Conservation (phyloP, 2,797 vertebrate genomes). For the Gymnothorax reevesii region DNA sequence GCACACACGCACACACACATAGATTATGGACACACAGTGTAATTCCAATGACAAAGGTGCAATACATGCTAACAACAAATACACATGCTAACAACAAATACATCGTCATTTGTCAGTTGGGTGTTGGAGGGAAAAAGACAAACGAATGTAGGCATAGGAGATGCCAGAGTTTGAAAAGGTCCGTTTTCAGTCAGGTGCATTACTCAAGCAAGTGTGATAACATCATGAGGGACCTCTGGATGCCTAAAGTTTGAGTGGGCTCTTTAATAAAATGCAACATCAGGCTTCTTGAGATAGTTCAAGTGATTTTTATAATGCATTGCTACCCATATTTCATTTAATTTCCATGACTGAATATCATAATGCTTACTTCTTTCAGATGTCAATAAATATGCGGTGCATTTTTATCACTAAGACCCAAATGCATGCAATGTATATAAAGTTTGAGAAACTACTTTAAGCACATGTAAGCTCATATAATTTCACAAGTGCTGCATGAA, state of each 20-base stretch:
- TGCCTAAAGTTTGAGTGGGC: neutral
- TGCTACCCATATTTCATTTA: neutral
- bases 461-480: neutral
- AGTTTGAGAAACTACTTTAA: neutral
- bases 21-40: slow-evolving; percentile 51
- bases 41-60: slow-evolving; percentile 43
- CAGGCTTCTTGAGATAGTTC: neutral
- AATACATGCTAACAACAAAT: slow-evolving; percentile 24
- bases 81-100: slow-evolving; percentile 26
- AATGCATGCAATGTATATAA: neutral
- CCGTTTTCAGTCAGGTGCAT: neutral
- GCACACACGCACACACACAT: neutral
- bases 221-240: neutral
- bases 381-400: neutral
- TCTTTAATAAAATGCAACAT: slow-evolving; percentile 2
- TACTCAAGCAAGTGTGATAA: neutral
- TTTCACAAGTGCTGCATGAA: neutral
- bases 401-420: neutral
- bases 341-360: neutral
- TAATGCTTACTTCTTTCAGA: neutral
- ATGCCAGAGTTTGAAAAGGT: neutral
- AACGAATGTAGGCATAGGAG: neutral
- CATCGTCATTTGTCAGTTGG: slow-evolving; percentile 16
- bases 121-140: neutral
- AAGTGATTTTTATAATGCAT: neutral